Base-by-base conservation (phyloP, 1,140 invertebrate species). In the Plutomurus gul region DNA sequence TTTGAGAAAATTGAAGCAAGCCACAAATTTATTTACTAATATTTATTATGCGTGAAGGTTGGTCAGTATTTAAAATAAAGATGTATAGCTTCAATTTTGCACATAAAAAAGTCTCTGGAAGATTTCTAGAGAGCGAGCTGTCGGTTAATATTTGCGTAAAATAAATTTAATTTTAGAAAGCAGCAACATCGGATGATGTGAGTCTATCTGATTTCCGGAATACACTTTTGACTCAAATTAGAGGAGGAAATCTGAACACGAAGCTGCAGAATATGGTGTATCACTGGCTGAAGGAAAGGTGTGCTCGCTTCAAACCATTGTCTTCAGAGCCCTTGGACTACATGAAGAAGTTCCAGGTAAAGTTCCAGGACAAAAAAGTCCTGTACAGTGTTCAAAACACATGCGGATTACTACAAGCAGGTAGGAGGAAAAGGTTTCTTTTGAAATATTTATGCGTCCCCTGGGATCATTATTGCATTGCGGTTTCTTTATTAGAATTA, bases 221-320 rank as follows among this genome's bases (percentile, higher is more conserved):
- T 81, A 92, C 92, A 0, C 86, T 95, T 73, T 87, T 93, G 77
- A 89, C 91, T 75, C 90, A 91, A 18, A 90, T 95, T 85, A 93
- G 91, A 86, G 88, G 89, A 75, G 91, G 91, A 79, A 93, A 92
- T 39, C 87, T 95, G 76, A 93, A 95, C 85, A 93, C 91, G 11
- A 92, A 94, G 85, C 88, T 95, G 46, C 88, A 92, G 82, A 95
- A 95, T 83, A 93, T 93, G 27, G 91, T 95, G 22, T 95, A 91
- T 86, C 92, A 94, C 85, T 93, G 93, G 91, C 87, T 92, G 5
- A 81, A 78, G n/a, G 77, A 84, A 30, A 77, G 79, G 40, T 82
- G 79, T n/a, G 76, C 77, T 10, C 75, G 47, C 11, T 80, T 82
- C 43, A 82, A 75, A 37, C 74, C 47, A 27, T 46, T 76, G n/a